These are phyloP conservation scores for Epizoanthus ramosus DNA, from an alignment of 92 coral and sea anemone species.

Conservation along the genomic window DNA sequence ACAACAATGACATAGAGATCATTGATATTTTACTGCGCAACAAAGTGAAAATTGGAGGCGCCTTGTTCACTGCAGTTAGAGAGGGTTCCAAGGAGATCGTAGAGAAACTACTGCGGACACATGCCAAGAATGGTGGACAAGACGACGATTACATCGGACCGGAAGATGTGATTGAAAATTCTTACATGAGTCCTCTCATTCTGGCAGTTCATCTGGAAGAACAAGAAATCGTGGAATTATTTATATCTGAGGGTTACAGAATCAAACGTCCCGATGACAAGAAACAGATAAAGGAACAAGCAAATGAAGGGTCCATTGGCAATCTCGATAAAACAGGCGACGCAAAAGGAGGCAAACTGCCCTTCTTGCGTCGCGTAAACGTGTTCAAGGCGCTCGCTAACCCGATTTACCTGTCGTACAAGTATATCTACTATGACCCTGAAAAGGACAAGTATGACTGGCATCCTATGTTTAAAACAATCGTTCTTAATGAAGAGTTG, in stretches of 20 bases:
- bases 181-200: constrained; percentile 32
- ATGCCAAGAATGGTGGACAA: constrained; percentile 6
- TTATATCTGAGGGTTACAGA: constrained; percentile 52
- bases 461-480: constrained; percentile 55
- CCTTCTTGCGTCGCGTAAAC: constrained; percentile 54
- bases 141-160: constrained; percentile 54
- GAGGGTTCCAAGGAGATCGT: constrained; percentile 61
- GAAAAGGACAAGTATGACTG: constrained; percentile 42
- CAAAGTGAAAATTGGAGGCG: constrained; percentile 61
- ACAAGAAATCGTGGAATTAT: constrained; percentile 52
- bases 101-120: constrained; percentile 34
- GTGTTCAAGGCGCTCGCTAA: constrained; percentile 64
- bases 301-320: not conserved
- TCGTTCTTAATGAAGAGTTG: constrained; percentile 46
- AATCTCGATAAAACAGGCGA: not conserved
- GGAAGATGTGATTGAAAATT: constrained; percentile 38
- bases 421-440: constrained; percentile 33
- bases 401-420: constrained; percentile 61
- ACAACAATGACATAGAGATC: constrained; percentile 57
- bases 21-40: constrained; percentile 58
- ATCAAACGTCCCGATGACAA: constrained; percentile 36
- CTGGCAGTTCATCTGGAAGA: constrained; percentile 49
- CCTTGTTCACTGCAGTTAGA: constrained; percentile 70
- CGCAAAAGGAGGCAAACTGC: constrained; percentile 16
- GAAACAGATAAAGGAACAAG: not conserved